Base-by-base conservation (phyloP, 1,140 invertebrate species). In the Phenacoccus solenopsis region DNA sequence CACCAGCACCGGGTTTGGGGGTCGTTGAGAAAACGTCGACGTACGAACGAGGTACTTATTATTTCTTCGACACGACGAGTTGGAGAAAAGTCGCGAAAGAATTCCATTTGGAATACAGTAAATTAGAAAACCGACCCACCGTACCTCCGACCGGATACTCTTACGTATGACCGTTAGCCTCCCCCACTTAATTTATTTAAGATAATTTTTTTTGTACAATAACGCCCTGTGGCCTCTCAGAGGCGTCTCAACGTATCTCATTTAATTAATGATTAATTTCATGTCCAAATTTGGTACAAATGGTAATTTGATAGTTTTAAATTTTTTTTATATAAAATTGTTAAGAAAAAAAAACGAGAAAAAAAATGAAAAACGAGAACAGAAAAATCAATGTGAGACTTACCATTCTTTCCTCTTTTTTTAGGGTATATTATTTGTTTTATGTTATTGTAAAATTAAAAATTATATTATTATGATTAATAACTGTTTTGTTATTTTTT, bases 11-110 rank as follows among this genome's bases (percentile, higher is more conserved):
- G 71, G 94, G 94, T 73, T 87, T 93, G 81, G 89, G 89, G 72
- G 88, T 93, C 73, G 84, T 91, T 72, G 93, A 98, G 80, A 98
- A 98, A 82, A 96, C 94, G 73, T 86, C 85, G 73, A 93, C 90
- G 73, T 98, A 96, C 81, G 96, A 98, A 83, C 85, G 94, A 76
- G 96, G 96, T 81, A 98, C 94, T 74, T 99, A 98, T 82, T 98
- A 96, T 83, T 97, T 96, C 81, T 99, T 98, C 81, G 97, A 99
- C 84, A 91, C 93, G 76, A 89, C 91, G 81, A 94, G 90, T 81
- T 98, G 94, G 94, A 87, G 93, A 78, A 96, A 94, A 84, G 90
- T 92, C 77, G 87, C 91, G 74, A 98, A 96, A 81, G 94, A 98
- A 81, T 96, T 98, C 83, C 88, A 94, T 83, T 84, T 98, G 79